Percentiles rank a stretch among this genome's conserved stretches.
Conservation (phyloP, 1,140 invertebrate genomes). For the Homalodisca vitripennis region DNA sequence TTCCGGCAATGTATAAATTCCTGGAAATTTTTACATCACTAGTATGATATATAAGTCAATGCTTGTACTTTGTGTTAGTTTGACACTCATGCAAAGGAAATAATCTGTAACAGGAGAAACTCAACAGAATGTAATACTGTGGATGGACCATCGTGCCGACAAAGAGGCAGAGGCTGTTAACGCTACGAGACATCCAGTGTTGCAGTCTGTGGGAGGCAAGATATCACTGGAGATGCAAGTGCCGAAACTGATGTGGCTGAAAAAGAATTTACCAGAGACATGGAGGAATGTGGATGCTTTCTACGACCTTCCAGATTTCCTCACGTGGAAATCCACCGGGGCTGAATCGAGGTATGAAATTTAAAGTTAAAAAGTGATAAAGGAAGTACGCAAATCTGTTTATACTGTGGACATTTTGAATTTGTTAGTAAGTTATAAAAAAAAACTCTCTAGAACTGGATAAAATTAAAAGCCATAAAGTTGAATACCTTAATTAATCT, state of each 20-base stretch:
- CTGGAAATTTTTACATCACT: too few relatives aligned
- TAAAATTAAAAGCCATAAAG: background rate
- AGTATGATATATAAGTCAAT: too few relatives aligned
- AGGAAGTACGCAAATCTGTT: background rate
- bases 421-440: background rate
- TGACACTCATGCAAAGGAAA: too few relatives aligned
- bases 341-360: slow-evolving; percentile 68
- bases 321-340: slow-evolving; percentile 90
- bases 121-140: slow-evolving; percentile 88
- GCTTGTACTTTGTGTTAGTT: too few relatives aligned
- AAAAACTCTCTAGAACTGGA: background rate
- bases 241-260: slow-evolving; percentile 95
- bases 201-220: slow-evolving; percentile 86
- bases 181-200: slow-evolving; percentile 66
- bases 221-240: slow-evolving; percentile 95
- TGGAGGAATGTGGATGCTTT: slow-evolving; percentile 72
- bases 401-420: slow-evolving; percentile 3
- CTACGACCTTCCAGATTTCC: slow-evolving; percentile 92
- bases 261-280: slow-evolving; percentile 68
- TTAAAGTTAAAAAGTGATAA: slow-evolving; percentile 27
- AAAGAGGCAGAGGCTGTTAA: slow-evolving; percentile 84
- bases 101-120: too few relatives aligned
- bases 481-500: background rate
- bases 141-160: slow-evolving; percentile 94
- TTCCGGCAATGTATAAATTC: too few relatives aligned